Evolutionary conservation across 2,797 vertebrate species (phyloP).

Genomic region (Schizopygopsis malacanthus): DNA sequence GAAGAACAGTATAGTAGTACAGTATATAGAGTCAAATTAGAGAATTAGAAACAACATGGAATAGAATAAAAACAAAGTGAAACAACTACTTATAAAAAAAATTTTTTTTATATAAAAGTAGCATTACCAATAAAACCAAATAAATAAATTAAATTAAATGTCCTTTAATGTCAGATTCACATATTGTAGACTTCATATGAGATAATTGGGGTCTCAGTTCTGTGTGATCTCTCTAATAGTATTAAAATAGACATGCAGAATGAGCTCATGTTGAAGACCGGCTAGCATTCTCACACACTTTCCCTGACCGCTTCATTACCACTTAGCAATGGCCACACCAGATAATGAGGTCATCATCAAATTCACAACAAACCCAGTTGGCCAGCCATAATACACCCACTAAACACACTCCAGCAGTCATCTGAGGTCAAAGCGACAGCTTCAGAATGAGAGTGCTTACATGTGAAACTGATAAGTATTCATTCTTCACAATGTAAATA

Average conservation of each 20-base stretch:
- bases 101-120: not conserved
- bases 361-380: slow-evolving; percentile 28
- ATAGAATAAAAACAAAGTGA: not conserved
- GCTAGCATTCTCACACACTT: slow-evolving; percentile 30
- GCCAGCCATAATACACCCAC: slow-evolving; percentile 5
- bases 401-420: slow-evolving; percentile 7
- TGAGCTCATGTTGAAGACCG: slow-evolving; percentile 24
- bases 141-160: not conserved
- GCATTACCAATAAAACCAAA: not conserved
- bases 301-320: slow-evolving; percentile 20
- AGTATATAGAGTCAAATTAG: not conserved
- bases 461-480: not conserved
- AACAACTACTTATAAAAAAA: not conserved
- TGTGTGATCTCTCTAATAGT: slow-evolving; percentile 55
- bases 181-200: slow-evolving; percentile 38
- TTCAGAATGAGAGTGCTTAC: not conserved
- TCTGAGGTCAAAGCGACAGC: not conserved
- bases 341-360: slow-evolving; percentile 31
- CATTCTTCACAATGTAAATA: slow-evolving; percentile 4
- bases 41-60: too few species aligned
- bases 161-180: not conserved
- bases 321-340: slow-evolving; percentile 39
- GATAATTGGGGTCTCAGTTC: slow-evolving; percentile 33
- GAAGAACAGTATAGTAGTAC: not conserved
- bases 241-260: slow-evolving; percentile 13